phyloP scores from a whole-genome alignment of 2,797 vertebrate genomes.

The Fistularia commersonii region DNA sequence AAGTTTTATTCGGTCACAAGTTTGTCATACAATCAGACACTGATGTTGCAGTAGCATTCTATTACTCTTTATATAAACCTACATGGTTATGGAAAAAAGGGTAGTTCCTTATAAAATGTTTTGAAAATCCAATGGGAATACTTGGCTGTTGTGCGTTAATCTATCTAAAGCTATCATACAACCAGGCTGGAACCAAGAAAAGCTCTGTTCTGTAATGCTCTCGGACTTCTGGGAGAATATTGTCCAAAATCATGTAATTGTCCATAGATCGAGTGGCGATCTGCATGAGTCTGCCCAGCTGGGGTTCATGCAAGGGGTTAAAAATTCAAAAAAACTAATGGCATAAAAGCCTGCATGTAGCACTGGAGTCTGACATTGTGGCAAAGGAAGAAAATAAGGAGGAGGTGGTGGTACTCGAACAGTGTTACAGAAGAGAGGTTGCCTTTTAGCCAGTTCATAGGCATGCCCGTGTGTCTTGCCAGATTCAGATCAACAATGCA shows the following conservation, averaged over 20 bases:
- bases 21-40: no score
- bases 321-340: constrained; percentile 65
- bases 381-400: constrained; percentile 17
- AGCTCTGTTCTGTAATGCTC: constrained; percentile 7
- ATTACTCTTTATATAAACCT: no score
- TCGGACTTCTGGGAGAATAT: constrained; percentile 43
- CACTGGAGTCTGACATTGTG: constrained; percentile 51
- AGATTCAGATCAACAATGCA: constrained; percentile 37
- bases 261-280: constrained; percentile 39
- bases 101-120: background rate
- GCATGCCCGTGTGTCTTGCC: constrained; percentile 26
- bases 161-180: background rate
- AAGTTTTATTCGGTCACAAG: no score
- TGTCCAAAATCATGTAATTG: constrained; percentile 39
- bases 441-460: constrained; percentile 24
- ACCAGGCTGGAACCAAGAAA: constrained; percentile 3
- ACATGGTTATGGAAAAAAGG: no score
- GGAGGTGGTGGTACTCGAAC: constrained; percentile 13
- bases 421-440: constrained; percentile 24
- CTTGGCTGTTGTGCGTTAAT: no score
- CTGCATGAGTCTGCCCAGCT: constrained; percentile 40
- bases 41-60: background rate
- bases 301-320: constrained; percentile 53
- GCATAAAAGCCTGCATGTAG: constrained; percentile 59
- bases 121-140: no score